Evolutionary conservation across 2,888 invertebrate genomes (phyloP).

Genomic region (Ophion costatus): DNA sequence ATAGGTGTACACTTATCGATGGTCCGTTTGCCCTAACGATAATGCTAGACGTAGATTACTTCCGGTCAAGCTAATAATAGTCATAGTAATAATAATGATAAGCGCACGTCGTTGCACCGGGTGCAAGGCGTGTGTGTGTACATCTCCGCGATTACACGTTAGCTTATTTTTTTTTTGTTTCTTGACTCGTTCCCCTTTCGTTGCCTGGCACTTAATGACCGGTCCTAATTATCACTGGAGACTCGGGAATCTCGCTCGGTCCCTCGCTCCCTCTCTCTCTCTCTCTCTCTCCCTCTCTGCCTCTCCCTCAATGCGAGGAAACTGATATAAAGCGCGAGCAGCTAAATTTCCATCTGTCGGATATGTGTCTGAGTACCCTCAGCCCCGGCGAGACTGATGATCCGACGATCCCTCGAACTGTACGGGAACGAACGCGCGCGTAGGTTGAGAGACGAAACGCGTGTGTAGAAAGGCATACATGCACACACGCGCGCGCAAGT

Average conservation of each 20-base stretch:
- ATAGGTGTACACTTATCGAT: too few relatives aligned
- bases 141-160: too few relatives aligned
- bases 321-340: constrained; percentile 27
- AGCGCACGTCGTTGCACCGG: too few relatives aligned
- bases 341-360: constrained; percentile 52
- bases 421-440: constrained; percentile 39
- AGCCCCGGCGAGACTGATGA: constrained; percentile 51
- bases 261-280: background rate
- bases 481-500: background rate
- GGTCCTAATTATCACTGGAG: constrained; percentile 37
- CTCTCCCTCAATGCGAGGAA: constrained; percentile 22
- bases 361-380: constrained; percentile 35
- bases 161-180: background rate
- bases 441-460: constrained; percentile 54
- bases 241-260: constrained; percentile 5
- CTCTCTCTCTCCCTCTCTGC: background rate
- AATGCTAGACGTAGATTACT: too few relatives aligned
- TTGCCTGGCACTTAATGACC: constrained; percentile 2
- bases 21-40: too few relatives aligned
- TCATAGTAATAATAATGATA: background rate
- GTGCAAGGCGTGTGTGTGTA: too few relatives aligned
- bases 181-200: background rate
- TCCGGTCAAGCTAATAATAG: too few relatives aligned
- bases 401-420: constrained; percentile 55
- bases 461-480: constrained; percentile 13